Evolutionary conservation across 2,113 vertebrate genomes (phyloP).

Genomic region (Campylorhamphus procurvoides): DNA sequence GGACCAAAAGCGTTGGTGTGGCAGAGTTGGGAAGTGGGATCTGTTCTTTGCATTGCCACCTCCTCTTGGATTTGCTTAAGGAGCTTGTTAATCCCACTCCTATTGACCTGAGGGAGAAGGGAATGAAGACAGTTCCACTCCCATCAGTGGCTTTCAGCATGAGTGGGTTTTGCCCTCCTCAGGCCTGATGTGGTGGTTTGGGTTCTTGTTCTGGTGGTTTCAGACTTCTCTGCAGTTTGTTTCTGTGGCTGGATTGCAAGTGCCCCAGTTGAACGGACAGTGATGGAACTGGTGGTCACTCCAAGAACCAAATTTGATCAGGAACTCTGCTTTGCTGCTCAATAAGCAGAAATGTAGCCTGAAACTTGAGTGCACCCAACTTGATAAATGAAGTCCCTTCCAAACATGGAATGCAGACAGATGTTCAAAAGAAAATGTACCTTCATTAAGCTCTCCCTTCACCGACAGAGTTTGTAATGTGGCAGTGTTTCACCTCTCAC

Average conservation of each 20-base stretch:
- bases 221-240: background rate
- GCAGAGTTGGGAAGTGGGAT: rapidly evolving
- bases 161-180: background rate
- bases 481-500: background rate
- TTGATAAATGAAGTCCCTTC: background rate
- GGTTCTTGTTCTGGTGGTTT: background rate
- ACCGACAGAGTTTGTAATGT: no score
- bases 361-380: background rate
- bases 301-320: background rate
- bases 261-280: background rate
- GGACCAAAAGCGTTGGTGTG: no score
- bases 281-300: background rate
- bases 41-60: rapidly evolving
- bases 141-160: background rate
- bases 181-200: background rate
- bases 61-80: background rate
- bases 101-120: background rate
- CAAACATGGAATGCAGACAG: background rate
- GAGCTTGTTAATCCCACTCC: rapidly evolving
- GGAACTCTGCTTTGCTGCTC: background rate
- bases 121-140: rapidly evolving
- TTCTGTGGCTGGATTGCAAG: background rate
- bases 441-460: background rate
- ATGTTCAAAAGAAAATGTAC: background rate
- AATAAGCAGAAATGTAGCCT: no score